phyloP scores from a whole-genome alignment of 1,140 invertebrate genomes.

The Arion vulgaris region DNA sequence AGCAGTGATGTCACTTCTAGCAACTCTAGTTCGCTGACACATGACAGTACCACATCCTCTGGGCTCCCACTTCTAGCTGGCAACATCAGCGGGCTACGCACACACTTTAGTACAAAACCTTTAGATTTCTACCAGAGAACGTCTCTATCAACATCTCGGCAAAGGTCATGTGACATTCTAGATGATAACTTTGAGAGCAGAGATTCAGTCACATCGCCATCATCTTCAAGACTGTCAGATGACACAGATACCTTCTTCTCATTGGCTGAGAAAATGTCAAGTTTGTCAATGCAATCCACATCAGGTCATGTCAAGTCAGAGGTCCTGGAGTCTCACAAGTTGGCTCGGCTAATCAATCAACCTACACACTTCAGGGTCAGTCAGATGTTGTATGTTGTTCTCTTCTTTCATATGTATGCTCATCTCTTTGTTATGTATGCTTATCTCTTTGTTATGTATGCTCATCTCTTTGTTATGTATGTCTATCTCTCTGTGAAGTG shows the following conservation, averaged over 20 bases:
- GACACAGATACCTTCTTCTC: constrained; percentile 23
- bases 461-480: no score
- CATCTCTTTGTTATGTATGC: no score
- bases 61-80: background rate
- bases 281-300: constrained; percentile 23
- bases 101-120: background rate
- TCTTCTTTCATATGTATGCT: no score
- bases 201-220: background rate
- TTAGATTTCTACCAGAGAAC: background rate
- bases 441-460: no score
- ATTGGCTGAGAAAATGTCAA: constrained; percentile 23
- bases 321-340: constrained; percentile 48
- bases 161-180: constrained; percentile 31
- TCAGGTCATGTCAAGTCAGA: background rate
- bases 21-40: background rate
- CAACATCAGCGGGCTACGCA: background rate
- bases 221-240: background rate
- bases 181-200: constrained; percentile 18
- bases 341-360: constrained; percentile 51
- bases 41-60: background rate
- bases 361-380: constrained; percentile 53
- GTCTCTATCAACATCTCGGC: background rate
- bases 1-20: background rate
- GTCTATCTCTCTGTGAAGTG: no score
- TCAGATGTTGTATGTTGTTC: background rate